These are phyloP conservation scores for Caracal caracal DNA, from an alignment of 2,113 vertebrate species.

Conservation along the genomic window DNA sequence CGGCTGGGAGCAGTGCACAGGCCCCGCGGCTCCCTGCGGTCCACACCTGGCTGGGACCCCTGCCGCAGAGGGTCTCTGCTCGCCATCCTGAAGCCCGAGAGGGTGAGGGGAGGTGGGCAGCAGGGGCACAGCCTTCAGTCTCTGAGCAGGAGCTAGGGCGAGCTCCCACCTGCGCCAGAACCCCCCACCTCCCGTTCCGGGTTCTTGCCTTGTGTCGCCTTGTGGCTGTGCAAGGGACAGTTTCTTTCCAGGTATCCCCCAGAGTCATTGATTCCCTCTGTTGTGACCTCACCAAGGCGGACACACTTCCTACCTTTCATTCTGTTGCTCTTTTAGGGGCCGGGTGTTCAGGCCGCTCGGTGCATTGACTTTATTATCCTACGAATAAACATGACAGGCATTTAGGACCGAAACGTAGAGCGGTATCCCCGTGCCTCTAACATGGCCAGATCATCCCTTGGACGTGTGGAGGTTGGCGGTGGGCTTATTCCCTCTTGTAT, in stretches of 20 bases:
- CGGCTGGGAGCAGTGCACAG: neutral
- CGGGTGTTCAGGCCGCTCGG: no score
- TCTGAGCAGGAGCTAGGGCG: neutral
- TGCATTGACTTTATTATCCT: neutral
- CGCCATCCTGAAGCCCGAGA: neutral
- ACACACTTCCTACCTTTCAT: neutral
- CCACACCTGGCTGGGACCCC: neutral
- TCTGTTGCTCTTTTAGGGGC: neutral
- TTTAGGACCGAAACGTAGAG: no score
- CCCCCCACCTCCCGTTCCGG: no score
- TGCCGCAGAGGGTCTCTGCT: neutral
- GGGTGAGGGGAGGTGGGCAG: neutral
- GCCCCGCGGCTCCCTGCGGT: rapidly evolving
- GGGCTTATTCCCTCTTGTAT: neutral
- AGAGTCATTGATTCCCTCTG: neutral
- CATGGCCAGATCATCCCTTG: rapidly evolving
- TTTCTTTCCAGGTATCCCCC: neutral
- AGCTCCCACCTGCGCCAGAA: neutral
- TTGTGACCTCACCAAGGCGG: no score
- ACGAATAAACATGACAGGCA: no score
- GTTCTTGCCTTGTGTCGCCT: no score
- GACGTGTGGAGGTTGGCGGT: rapidly evolving
- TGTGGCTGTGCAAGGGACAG: rapidly evolving
- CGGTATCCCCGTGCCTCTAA: neutral
- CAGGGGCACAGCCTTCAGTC: rapidly evolving